These are phyloP conservation scores for Psix sp. DNA, from an alignment of 1,140 invertebrate species.

Conservation along the genomic window DNA sequence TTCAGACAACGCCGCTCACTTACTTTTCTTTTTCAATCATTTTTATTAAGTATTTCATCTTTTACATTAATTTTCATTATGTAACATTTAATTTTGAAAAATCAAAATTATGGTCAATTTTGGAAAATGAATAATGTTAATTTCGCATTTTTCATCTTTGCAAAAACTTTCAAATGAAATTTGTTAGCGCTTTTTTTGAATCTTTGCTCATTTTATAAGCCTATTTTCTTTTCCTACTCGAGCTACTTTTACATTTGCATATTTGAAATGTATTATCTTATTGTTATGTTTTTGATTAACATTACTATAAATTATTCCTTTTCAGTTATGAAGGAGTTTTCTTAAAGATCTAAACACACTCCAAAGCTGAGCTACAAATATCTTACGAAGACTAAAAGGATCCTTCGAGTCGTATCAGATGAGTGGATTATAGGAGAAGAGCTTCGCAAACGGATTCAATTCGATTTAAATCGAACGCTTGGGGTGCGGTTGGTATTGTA, in stretches of 20 bases:
- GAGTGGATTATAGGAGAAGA: slow-evolving; percentile 48
- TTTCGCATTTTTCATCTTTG: no score
- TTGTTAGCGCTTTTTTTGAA: no score
- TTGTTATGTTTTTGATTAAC: slow-evolving; percentile 3
- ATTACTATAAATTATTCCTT: no score
- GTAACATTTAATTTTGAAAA: no score
- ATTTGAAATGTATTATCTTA: no score
- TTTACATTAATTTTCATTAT: no score
- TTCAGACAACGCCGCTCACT: neutral
- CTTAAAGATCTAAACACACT: slow-evolving; percentile 19
- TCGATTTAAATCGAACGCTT: slow-evolving; percentile 52
- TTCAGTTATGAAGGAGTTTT: slow-evolving; percentile 15
- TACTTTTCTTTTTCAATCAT: neutral
- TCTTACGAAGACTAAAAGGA: slow-evolving; percentile 35
- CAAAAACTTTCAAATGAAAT: no score
- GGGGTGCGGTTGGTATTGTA: slow-evolving; percentile 33
- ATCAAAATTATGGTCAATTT: no score
- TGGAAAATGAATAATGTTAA: no score
- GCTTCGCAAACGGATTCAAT: slow-evolving; percentile 52
- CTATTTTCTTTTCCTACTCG: no score
- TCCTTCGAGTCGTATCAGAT: slow-evolving; percentile 41
- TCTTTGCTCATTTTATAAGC: no score
- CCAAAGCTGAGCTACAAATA: slow-evolving; percentile 23
- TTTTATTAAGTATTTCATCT: neutral
- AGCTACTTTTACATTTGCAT: no score